Evolutionary conservation across 2,888 invertebrate genomes (phyloP).

Genomic region (Troilus luridus): DNA sequence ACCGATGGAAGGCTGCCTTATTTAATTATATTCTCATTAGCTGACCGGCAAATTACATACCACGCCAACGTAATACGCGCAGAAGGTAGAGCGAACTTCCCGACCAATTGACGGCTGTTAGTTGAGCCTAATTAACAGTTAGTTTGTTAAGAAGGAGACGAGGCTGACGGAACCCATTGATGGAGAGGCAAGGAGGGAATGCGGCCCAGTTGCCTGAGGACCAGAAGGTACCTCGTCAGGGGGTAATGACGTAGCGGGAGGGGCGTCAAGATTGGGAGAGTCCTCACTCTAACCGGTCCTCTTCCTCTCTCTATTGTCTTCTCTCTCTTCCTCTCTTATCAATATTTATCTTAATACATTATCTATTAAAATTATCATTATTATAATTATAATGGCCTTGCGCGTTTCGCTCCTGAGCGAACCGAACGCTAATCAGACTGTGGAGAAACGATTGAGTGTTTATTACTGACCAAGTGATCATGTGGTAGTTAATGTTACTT

Average conservation of each 20-base stretch:
- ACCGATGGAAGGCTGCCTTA: too few species aligned
- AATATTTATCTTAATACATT: slow-evolving; percentile 6
- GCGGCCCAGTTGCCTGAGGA: slow-evolving; percentile 61
- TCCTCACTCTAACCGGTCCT: slow-evolving; percentile 63
- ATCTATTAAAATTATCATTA: neutral
- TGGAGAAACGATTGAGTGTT: too few species aligned
- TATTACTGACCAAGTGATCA: too few species aligned
- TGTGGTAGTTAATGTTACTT: too few species aligned
- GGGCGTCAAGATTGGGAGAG: slow-evolving; percentile 65
- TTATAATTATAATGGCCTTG: neutral
- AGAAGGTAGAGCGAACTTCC: neutral
- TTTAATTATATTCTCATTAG: neutral
- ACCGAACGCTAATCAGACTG: neutral
- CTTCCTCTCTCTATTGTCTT: slow-evolving; percentile 2
- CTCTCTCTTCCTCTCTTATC: slow-evolving; percentile 65
- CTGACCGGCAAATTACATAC: neutral
- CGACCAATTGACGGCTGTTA: slow-evolving; percentile 11
- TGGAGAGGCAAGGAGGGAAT: slow-evolving; percentile 60
- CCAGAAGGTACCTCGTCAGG: slow-evolving; percentile 65
- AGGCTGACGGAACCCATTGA: slow-evolving; percentile 52
- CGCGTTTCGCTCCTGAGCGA: neutral
- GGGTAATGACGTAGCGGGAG: slow-evolving; percentile 65
- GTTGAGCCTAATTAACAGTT: slow-evolving; percentile 20
- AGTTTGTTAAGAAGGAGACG: slow-evolving; percentile 45
- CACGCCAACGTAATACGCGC: neutral